Conservation (phyloP, 2,113 vertebrate species). For the Variabilichromis moorii region DNA sequence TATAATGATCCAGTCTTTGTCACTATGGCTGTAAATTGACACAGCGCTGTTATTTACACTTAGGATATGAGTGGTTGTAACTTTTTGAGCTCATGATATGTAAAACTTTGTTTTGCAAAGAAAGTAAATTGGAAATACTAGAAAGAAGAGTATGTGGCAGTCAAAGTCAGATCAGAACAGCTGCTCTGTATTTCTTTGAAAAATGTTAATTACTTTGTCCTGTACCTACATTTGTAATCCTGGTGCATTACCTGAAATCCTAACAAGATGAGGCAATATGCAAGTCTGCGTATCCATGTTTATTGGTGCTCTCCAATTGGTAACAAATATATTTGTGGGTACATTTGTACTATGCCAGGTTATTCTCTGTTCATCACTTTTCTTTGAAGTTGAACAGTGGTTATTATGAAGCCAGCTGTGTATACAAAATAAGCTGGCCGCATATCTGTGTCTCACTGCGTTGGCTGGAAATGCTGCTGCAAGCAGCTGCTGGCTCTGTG, state of each 20-base stretch:
- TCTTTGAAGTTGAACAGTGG: neutral
- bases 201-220: neutral
- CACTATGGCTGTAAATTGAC: neutral
- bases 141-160: neutral
- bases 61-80: neutral
- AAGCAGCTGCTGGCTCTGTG: slow-evolving; percentile 71
- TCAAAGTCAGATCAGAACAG: neutral
- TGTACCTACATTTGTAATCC: neutral
- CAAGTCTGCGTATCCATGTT: neutral
- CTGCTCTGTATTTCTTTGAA: neutral
- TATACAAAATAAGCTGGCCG: neutral
- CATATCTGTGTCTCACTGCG: neutral
- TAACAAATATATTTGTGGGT: neutral
- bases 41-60: neutral
- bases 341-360: neutral
- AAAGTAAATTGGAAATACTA: neutral
- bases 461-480: neutral
- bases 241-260: neutral
- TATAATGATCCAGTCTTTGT: neutral
- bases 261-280: neutral
- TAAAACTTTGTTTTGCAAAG: neutral
- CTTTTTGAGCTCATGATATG: neutral
- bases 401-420: neutral
- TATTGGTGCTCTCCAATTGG: neutral
- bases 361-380: neutral